Percentiles rank a stretch among this genome's conserved stretches.
These are phyloP conservation scores for Perca fluviatilis DNA, from an alignment of 2,113 vertebrate species.

Conservation along the genomic window DNA sequence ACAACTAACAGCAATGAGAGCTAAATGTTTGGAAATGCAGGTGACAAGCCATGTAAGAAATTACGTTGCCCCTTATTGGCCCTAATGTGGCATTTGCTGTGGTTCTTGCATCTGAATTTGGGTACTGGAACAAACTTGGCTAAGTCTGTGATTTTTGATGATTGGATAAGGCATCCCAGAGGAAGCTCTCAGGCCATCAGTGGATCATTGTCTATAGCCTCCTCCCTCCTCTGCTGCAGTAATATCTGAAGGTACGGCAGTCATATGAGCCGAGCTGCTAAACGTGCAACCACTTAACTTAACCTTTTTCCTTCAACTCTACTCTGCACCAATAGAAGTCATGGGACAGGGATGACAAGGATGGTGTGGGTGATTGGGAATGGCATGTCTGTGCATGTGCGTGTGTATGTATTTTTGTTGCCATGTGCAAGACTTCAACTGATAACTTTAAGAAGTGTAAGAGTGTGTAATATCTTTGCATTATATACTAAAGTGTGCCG, in stretches of 20 bases:
- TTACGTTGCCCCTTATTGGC: neutral
- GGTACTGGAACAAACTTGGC: neutral
- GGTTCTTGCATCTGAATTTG: neutral
- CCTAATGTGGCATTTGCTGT: neutral
- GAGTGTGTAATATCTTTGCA: neutral
- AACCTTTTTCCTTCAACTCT: conserved; percentile 42
- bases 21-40: neutral
- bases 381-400: conserved; percentile 39
- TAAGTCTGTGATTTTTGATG: conserved; percentile 29
- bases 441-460: conserved; percentile 19
- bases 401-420: conserved; percentile 24
- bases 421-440: conserved; percentile 36
- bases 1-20: neutral
- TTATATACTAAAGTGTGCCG: neutral
- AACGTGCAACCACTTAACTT: conserved; percentile 80
- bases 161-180: conserved; percentile 52
- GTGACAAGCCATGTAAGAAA: neutral
- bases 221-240: conserved; percentile 47
- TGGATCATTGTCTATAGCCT: conserved; percentile 10
- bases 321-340: conserved; percentile 68
- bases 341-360: conserved; percentile 71
- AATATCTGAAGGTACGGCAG: conserved; percentile 75
- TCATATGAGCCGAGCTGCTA: conserved; percentile 76
- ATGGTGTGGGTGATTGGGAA: conserved; percentile 62
- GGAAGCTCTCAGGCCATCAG: conserved; percentile 28